Evolutionary conservation across 2,797 vertebrate species (phyloP).

Genomic region (Phataginus tetradactyla): DNA sequence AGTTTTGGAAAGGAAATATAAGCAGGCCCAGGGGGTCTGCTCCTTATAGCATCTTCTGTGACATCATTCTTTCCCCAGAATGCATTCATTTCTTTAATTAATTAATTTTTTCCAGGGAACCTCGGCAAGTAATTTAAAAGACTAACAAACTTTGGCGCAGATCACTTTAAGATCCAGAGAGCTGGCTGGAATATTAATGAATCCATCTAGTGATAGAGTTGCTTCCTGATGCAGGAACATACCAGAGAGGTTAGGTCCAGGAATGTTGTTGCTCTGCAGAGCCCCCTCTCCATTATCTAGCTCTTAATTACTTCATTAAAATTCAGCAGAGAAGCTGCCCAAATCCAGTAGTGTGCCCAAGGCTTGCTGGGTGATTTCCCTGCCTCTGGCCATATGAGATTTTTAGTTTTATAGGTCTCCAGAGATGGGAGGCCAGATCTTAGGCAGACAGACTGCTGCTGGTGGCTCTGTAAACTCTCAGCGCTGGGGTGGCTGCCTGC

Average conservation of each 20-base stretch:
- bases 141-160: constrained; percentile 77
- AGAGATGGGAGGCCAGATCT: constrained; percentile 61
- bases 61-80: constrained; percentile 41
- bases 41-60: not conserved
- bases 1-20: not conserved
- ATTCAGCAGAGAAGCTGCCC: constrained; percentile 71
- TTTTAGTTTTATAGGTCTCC: constrained; percentile 67
- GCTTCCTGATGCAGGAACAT: constrained; percentile 71
- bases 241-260: constrained; percentile 76
- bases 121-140: constrained; percentile 74
- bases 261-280: constrained; percentile 65
- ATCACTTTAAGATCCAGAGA: constrained; percentile 74
- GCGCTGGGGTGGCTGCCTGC: not conserved
- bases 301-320: constrained; percentile 82
- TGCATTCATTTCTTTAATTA: not conserved
- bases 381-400: constrained; percentile 71
- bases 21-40: not conserved
- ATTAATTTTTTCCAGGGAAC: not conserved
- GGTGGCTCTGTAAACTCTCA: not conserved
- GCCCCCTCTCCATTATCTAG: constrained; percentile 76
- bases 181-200: constrained; percentile 76
- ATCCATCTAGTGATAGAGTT: constrained; percentile 69
- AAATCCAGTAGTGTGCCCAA: constrained; percentile 69
- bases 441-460: not conserved
- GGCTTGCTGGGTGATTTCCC: constrained; percentile 77